Conservation (phyloP, 2,888 invertebrate species). For the Drosophila borealis region DNA sequence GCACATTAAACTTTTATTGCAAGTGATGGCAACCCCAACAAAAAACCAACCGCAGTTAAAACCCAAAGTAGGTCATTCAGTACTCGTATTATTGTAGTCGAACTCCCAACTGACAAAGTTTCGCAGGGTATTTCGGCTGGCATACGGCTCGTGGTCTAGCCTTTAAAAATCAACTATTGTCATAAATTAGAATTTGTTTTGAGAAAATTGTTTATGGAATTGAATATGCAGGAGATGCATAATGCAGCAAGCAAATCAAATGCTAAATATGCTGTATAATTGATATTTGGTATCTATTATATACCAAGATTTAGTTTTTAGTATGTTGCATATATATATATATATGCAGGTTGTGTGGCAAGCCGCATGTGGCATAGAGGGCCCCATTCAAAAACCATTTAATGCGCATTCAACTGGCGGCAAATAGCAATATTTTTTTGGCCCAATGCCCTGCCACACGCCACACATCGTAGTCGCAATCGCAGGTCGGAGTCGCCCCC, state of each 20-base stretch:
- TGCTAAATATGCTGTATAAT: conserved; percentile 45
- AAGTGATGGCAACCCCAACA: too few relatives aligned
- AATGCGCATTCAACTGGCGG: conserved; percentile 46
- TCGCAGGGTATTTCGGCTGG: too few relatives aligned
- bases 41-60: too few relatives aligned
- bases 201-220: conserved; percentile 35
- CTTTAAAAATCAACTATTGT: conserved; percentile 23
- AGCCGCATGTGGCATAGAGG: conserved; percentile 13
- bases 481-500: not conserved
- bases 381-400: conserved; percentile 33
- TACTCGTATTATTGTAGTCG: too few relatives aligned
- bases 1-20: too few relatives aligned
- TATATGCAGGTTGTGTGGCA: conserved; percentile 8
- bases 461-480: conserved; percentile 2
- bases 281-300: conserved; percentile 31
- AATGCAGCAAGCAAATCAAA: conserved; percentile 54
- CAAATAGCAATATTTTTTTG: conserved; percentile 36
- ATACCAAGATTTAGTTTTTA: conserved; percentile 1
- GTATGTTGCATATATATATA: conserved; percentile 1
- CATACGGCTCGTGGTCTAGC: too few relatives aligned
- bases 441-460: conserved; percentile 15
- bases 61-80: too few relatives aligned
- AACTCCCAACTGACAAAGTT: too few relatives aligned
- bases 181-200: conserved; percentile 37
- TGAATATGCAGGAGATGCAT: conserved; percentile 37